Conservation (phyloP, 2,888 invertebrate genomes). For the Tholera decimalis region DNA sequence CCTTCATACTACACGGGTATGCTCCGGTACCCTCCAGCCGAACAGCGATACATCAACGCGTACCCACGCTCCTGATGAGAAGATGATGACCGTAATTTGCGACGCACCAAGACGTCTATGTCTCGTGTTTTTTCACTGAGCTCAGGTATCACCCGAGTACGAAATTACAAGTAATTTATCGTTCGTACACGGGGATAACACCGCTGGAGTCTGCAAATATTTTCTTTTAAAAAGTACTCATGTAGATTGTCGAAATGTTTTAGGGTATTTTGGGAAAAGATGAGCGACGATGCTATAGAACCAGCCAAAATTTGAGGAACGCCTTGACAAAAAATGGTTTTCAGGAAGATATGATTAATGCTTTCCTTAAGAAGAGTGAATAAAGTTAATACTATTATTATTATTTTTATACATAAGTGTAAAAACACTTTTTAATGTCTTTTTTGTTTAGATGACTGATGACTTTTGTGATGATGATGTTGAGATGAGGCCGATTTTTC, state of each 20-base stretch:
- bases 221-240: slow-evolving; percentile 67
- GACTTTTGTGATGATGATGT: no score
- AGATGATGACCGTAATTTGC: slow-evolving; percentile 91
- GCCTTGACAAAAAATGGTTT: no score
- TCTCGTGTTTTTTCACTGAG: slow-evolving; percentile 90
- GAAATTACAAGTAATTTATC: slow-evolving; percentile 91
- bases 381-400: no score
- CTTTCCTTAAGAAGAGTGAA: no score
- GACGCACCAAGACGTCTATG: slow-evolving; percentile 91
- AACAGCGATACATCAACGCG: slow-evolving; percentile 88
- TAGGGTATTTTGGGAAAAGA: slow-evolving; percentile 44
- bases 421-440: no score
- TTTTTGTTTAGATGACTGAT: no score
- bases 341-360: no score
- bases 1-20: slow-evolving; percentile 48
- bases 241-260: slow-evolving; percentile 69
- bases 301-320: slow-evolving; percentile 5
- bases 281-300: slow-evolving; percentile 23
- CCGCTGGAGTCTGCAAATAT: slow-evolving; percentile 72
- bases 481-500: no score
- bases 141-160: slow-evolving; percentile 90
- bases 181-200: slow-evolving; percentile 82
- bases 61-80: slow-evolving; percentile 90
- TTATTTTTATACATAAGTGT: no score
- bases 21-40: slow-evolving; percentile 75